Base-by-base conservation (phyloP, 2,888 invertebrate species). In the Sesia apiformis region DNA sequence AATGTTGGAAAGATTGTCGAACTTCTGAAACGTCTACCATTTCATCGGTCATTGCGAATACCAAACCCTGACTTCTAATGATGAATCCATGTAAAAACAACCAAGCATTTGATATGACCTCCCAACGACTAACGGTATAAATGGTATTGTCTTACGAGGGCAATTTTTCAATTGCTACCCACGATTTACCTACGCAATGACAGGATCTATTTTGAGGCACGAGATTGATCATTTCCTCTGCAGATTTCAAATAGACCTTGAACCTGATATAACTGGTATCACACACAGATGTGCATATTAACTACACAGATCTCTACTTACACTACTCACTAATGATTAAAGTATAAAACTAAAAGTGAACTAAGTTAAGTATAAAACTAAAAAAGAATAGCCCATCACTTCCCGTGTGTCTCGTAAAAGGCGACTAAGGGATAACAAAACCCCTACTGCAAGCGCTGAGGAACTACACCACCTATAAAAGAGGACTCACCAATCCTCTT, bases 101-200 rank as follows among this genome's bases (percentile, higher is more conserved):
- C 8, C 40, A 23, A 23, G 23, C 23, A 23, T 23, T 52, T 23
- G 5, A 38, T 40, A 40, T 49, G 7, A 41, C 38, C 46, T 38
- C 41, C 4, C 40, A 40, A 4, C 49, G 49, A 46, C 23, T 8
- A 50, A 50, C 42, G 41, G 38, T 54, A 42, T 41, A 55, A 56
- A 63, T 61, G 66, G 63, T 60, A 62, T 60, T 57, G 60, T 62
- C 58, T 63, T 60, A 55, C 52, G 55, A 52, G 58, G 56, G 70
- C 67, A 79, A 82, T 85, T 77, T 78, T 80, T 67, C 82, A 82
- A 85, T 84, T 81, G 68, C 60, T 64, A 58, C 70, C 75, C 67
- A 69, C 75, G 72, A 74, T 80, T 80, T 78, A 77, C 74, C 70
- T 68, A 67, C 66, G 63, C 68, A 62, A 64, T 60, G 63, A 57